Evolutionary conservation across 92 coral and sea anemone species (phyloP).

Genomic region (Palythoa heliodiscus): DNA sequence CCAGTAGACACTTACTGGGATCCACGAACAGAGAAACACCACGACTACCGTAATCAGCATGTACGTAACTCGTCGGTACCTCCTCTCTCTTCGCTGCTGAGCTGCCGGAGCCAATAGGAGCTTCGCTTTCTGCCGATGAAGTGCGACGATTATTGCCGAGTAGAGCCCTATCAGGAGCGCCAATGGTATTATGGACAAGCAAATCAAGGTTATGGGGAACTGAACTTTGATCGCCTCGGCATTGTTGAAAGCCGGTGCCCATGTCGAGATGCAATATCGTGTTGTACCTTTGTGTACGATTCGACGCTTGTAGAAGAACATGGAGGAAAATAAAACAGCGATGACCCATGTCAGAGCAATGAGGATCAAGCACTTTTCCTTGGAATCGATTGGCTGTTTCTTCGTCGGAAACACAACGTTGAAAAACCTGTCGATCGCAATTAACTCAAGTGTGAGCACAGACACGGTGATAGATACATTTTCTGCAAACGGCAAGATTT

Average conservation of each 20-base stretch:
- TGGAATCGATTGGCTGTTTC: conserved; percentile 9
- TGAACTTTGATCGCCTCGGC: conserved; percentile 18
- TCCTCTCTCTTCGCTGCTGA: conserved; percentile 23
- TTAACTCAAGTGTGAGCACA: conserved; percentile 15
- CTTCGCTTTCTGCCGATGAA: conserved; percentile 1
- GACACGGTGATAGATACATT: conserved; percentile 18
- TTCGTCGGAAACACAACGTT: conserved; percentile 17
- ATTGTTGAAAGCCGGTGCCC: conserved; percentile 34
- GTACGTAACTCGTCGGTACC: conserved; percentile 13
- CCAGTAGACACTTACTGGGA: conserved; percentile 19
- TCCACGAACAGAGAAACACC: conserved; percentile 24
- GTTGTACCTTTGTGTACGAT: background rate
- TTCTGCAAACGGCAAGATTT: conserved; percentile 17
- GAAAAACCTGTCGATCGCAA: conserved; percentile 35
- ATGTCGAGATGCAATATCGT: background rate
- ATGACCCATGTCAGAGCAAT: background rate
- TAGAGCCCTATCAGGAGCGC: conserved; percentile 18
- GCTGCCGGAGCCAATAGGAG: conserved; percentile 23
- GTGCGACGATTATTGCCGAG: conserved; percentile 11
- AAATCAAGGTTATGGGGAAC: conserved; percentile 11
- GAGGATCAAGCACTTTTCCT: background rate
- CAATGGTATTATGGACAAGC: conserved; percentile 15
- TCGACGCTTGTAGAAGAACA: conserved; percentile 14
- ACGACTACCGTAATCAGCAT: conserved; percentile 28
- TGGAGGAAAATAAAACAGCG: conserved; percentile 5